A percentile compares a stretch with the other conserved stretches of the same genome.
phyloP scores from a whole-genome alignment of 1,140 invertebrate genomes.

The Amphibalanus amphitrite region DNA sequence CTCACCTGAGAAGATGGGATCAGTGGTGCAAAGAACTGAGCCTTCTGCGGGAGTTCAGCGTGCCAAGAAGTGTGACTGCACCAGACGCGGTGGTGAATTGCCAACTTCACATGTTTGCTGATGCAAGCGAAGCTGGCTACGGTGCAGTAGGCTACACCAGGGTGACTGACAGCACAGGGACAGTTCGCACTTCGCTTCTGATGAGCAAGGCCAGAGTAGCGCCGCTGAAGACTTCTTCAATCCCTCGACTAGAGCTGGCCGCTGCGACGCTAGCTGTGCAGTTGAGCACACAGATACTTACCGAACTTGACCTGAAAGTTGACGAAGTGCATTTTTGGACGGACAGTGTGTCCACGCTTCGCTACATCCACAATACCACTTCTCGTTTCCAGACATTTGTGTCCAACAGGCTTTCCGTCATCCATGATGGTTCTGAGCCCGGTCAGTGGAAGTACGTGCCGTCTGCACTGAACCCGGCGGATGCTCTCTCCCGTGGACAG shows the following conservation, averaged over 20 bases:
- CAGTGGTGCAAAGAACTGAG: too few relatives aligned
- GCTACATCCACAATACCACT: conserved; percentile 8
- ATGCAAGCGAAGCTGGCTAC: too few relatives aligned
- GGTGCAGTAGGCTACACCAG: too few relatives aligned
- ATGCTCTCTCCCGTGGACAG: conserved; percentile 9
- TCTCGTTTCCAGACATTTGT: conserved; percentile 13
- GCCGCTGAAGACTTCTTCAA: not conserved
- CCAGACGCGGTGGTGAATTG: too few relatives aligned
- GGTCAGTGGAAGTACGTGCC: conserved; percentile 15
- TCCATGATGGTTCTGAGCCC: not conserved
- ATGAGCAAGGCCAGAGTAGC: too few relatives aligned
- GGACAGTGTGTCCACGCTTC: conserved; percentile 5
- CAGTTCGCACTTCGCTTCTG: too few relatives aligned
- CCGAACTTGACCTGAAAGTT: not conserved
- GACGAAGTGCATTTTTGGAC: conserved; percentile 4
- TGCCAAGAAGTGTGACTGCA: too few relatives aligned
- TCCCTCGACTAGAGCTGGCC: conserved; percentile 8
- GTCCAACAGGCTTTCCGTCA: conserved; percentile 8
- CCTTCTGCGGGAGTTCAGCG: too few relatives aligned
- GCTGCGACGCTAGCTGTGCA: not conserved
- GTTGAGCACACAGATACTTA: not conserved
- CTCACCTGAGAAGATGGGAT: too few relatives aligned
- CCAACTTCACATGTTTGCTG: too few relatives aligned
- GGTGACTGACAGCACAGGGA: too few relatives aligned
- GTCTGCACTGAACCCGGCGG: conserved; percentile 10